A percentile compares a stretch with the other conserved stretches of the same genome.
These are phyloP conservation scores for Adineta ricciae DNA, from an alignment of 2,888 invertebrate genomes.

Conservation along the genomic window DNA sequence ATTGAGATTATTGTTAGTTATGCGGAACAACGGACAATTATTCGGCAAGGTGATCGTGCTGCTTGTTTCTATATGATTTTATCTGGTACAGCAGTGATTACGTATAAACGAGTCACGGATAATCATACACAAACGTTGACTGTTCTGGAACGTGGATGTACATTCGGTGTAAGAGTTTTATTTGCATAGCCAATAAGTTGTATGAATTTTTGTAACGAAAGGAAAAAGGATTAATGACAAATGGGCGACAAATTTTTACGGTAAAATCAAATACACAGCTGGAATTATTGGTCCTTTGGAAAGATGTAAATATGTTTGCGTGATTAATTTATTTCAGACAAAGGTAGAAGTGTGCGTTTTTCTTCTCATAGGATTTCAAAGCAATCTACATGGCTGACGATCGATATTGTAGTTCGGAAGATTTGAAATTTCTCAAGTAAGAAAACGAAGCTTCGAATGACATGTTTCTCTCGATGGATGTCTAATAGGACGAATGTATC, in stretches of 20 bases:
- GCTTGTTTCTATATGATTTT: conserved; percentile 20
- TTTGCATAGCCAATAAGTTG: too few species aligned
- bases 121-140: neutral
- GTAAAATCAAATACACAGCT: neutral
- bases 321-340: neutral
- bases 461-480: too few species aligned
- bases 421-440: conserved; percentile 12
- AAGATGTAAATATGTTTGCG: neutral
- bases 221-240: conserved; percentile 17
- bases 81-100: neutral
- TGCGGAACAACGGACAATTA: neutral
- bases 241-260: neutral
- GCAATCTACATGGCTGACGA: neutral
- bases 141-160: neutral
- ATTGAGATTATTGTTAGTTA: neutral
- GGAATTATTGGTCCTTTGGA: neutral
- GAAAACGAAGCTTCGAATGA: too few species aligned
- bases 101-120: neutral
- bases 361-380: conserved; percentile 3
- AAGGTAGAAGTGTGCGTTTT: neutral
- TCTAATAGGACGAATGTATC: neutral
- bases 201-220: neutral
- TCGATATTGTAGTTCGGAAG: neutral
- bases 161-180: neutral
- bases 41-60: neutral